Evolutionary conservation across 1,140 invertebrate species (phyloP).

Genomic region (Ips typographus): DNA sequence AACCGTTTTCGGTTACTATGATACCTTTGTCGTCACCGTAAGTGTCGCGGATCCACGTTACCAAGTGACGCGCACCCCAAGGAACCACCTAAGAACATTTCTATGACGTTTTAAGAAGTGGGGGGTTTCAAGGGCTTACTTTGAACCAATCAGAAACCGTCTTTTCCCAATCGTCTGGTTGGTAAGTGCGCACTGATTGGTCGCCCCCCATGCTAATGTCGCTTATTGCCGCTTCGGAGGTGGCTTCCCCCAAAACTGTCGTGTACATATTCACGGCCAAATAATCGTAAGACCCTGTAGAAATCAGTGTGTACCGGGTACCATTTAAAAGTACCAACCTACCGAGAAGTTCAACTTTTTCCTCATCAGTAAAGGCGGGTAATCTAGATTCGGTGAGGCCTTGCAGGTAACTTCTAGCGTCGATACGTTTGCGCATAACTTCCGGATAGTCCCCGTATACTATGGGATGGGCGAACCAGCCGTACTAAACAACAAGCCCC

Average conservation of each 20-base stretch:
- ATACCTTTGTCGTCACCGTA: conserved; percentile 59
- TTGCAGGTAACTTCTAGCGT: conserved; percentile 59
- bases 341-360: conserved; percentile 60
- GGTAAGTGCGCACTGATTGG: conserved; percentile 8
- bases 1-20: conserved; percentile 44
- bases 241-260: not conserved
- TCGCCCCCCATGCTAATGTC: conserved; percentile 7
- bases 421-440: conserved; percentile 60
- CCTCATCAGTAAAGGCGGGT: conserved; percentile 62
- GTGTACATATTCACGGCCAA: conserved; percentile 15
- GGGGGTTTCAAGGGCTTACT: conserved; percentile 1
- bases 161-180: conserved; percentile 34
- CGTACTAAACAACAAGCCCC: conserved; percentile 52
- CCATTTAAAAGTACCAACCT: not conserved
- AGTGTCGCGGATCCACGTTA: conserved; percentile 63
- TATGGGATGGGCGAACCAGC: conserved; percentile 65
- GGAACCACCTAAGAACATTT: conserved; percentile 55
- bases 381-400: conserved; percentile 57
- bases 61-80: conserved; percentile 57
- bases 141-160: conserved; percentile 31
- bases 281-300: conserved; percentile 13
- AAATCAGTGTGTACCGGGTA: not conserved
- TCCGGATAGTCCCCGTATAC: conserved; percentile 65
- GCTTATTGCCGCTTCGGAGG: not conserved
- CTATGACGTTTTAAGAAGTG: not conserved